Evolutionary conservation across 2,888 invertebrate species (phyloP), one percentile per base, ranked within the genome.

Genomic region (Onthophagus sagittarius): DNA sequence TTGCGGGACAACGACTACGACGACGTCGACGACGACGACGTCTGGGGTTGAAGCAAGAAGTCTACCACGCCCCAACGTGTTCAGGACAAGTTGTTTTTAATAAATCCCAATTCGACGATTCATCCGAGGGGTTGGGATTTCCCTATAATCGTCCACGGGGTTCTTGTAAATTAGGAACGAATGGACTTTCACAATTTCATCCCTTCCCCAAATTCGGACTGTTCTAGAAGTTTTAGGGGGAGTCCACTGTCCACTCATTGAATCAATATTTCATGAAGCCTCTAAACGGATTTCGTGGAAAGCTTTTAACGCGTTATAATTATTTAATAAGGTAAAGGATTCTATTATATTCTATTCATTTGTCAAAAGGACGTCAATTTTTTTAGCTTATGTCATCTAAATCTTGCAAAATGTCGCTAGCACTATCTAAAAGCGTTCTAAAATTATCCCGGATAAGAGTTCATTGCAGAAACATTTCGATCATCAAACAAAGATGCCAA

Each of bases 401-500:
- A 53, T 9, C 7, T 53, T 53, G 6, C 2, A 53, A 53, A 53
- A 53, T 53, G 23, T 23, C 23, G 39, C 39, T 53, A 53, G 7
- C 11, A 53, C 39, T 53, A 23, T 23, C 23, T 11, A 53, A 32
- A 13, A 67, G 2, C n/a, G 5, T 23, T 23, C 67, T 67, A n/a
- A 67, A 64, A 15, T 9, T 14, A 64, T 5, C 67, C 32, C 13
- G 31, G 1, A 33, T 70, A 0, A 33, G 15, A 33, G 15, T n/a
- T 15, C 7, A 0, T 15, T 67, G 31, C 67, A 3, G 23, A 67
- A 23, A 31, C 67, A 6, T 67, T 7, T 67, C 67, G 7, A 71
- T 65, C 14, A 73, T 71, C 5, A 23, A 15, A 13, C 14, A 9
- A 14, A 69, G 62, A 7, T 31, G 71, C 23, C 7, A 90, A 81